These are phyloP conservation scores for Gryllus bimaculatus DNA, from an alignment of 1,140 invertebrate genomes.

Conservation along the genomic window DNA sequence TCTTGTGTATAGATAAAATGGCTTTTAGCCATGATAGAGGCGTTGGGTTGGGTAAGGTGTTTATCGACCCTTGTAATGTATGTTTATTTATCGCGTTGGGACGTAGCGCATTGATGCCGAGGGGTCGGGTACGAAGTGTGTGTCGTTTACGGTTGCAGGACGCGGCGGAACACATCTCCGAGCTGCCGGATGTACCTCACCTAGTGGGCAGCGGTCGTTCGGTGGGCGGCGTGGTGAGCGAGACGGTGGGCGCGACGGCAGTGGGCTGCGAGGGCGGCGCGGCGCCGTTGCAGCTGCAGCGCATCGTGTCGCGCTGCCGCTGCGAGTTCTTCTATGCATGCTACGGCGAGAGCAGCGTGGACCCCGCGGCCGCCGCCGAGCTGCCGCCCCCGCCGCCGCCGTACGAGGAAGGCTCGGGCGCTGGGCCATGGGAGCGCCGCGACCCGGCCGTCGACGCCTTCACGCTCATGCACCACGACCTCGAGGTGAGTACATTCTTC, in stretches of 20 bases:
- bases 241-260: slow-evolving; percentile 78
- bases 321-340: slow-evolving; percentile 97
- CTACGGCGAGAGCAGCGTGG: slow-evolving; percentile 73
- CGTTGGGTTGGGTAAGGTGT: too few relatives aligned
- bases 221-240: slow-evolving; percentile 89
- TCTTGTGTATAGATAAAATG: too few relatives aligned
- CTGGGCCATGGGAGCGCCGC: slow-evolving; percentile 56
- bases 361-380: slow-evolving; percentile 52
- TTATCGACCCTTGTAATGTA: too few relatives aligned
- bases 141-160: slow-evolving; percentile 39
- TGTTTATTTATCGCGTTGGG: too few relatives aligned
- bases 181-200: slow-evolving; percentile 73
- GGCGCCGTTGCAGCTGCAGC: slow-evolving; percentile 62
- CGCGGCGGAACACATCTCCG: slow-evolving; percentile 62
- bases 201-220: slow-evolving; percentile 89
- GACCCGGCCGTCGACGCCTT: slow-evolving; percentile 92
- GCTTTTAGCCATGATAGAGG: too few relatives aligned
- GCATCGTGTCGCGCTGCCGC: slow-evolving; percentile 92
- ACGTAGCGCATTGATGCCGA: too few relatives aligned
- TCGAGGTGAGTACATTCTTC: slow-evolving; percentile 50
- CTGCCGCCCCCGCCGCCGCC: slow-evolving; percentile 48
- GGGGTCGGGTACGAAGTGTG: too few relatives aligned
- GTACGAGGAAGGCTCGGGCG: slow-evolving; percentile 35
- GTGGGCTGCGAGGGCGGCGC: slow-evolving; percentile 35
- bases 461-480: slow-evolving; percentile 94